Conservation (phyloP, 2,797 vertebrate species). For the Darevskia mixta region DNA sequence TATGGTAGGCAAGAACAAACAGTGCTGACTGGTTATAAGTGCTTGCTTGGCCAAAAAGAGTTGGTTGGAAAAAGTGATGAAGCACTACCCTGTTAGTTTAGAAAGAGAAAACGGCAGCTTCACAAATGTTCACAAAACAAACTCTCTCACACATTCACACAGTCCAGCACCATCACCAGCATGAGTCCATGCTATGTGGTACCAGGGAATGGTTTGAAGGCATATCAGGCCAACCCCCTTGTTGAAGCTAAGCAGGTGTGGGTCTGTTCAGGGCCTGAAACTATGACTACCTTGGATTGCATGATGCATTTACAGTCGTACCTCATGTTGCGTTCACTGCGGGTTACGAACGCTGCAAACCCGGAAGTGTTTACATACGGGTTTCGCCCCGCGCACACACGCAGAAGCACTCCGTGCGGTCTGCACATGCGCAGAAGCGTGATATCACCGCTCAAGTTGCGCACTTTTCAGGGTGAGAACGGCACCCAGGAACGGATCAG, state of each 20-base stretch:
- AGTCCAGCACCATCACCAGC: background rate
- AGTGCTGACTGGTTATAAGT: background rate
- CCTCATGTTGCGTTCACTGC: too few relatives aligned
- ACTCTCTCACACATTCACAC: background rate
- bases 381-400: too few relatives aligned
- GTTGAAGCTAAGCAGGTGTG: background rate
- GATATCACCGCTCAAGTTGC: too few relatives aligned
- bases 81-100: background rate
- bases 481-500: too few relatives aligned
- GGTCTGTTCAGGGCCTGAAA: background rate
- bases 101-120: background rate
- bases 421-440: too few relatives aligned
- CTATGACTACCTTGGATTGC: background rate
- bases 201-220: background rate
- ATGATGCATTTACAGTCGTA: background rate
- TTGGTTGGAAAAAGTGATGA: background rate
- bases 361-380: too few relatives aligned
- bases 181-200: background rate
- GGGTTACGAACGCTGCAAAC: too few relatives aligned
- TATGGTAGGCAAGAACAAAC: background rate
- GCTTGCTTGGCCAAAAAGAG: background rate
- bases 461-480: too few relatives aligned
- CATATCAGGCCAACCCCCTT: background rate
- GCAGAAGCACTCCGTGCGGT: too few relatives aligned
- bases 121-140: background rate